These are phyloP conservation scores for Meandrusa payeni DNA, from an alignment of 2,888 invertebrate species.

Conservation along the genomic window DNA sequence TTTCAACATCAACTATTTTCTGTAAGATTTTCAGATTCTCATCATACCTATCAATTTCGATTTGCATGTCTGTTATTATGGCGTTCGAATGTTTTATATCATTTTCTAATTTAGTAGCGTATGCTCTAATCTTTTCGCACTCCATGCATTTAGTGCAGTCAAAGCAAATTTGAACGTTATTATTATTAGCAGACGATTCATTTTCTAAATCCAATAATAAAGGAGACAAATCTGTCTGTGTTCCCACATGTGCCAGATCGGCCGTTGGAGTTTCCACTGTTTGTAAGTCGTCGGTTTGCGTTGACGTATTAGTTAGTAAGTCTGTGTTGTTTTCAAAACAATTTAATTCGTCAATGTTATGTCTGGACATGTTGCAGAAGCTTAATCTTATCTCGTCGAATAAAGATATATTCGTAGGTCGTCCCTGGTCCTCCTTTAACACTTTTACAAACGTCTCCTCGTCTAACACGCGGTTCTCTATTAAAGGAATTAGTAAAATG, in stretches of 20 bases:
- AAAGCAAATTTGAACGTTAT: constrained; percentile 36
- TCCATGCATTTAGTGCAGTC: constrained; percentile 46
- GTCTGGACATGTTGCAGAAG: constrained; percentile 52
- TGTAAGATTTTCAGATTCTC: constrained; percentile 49
- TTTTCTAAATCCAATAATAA: constrained; percentile 14
- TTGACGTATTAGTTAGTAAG: constrained; percentile 35
- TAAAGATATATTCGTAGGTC: constrained; percentile 61
- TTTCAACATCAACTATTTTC: constrained; percentile 44
- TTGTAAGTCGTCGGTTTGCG: constrained; percentile 42
- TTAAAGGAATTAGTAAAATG: constrained; percentile 33
- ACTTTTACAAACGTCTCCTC: constrained; percentile 63
- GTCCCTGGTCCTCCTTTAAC: constrained; percentile 59
- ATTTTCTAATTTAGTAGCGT: constrained; percentile 46
- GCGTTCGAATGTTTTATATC: constrained; percentile 40
- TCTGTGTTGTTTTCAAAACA: constrained; percentile 32
- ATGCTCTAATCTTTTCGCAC: constrained; percentile 43
- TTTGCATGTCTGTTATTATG: constrained; percentile 43
- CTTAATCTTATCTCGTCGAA: constrained; percentile 70
- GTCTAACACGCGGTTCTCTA: constrained; percentile 62
- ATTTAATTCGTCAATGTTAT: constrained; percentile 38
- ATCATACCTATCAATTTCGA: constrained; percentile 50
- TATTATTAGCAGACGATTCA: constrained; percentile 35
- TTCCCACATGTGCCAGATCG: constrained; percentile 21
- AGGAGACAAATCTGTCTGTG: constrained; percentile 43
- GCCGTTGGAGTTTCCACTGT: constrained; percentile 16